Percentiles rank a stretch among this genome's conserved stretches.
Evolutionary conservation across 1,140 invertebrate genomes (phyloP).

Genomic region (Drosophila neocordata): DNA sequence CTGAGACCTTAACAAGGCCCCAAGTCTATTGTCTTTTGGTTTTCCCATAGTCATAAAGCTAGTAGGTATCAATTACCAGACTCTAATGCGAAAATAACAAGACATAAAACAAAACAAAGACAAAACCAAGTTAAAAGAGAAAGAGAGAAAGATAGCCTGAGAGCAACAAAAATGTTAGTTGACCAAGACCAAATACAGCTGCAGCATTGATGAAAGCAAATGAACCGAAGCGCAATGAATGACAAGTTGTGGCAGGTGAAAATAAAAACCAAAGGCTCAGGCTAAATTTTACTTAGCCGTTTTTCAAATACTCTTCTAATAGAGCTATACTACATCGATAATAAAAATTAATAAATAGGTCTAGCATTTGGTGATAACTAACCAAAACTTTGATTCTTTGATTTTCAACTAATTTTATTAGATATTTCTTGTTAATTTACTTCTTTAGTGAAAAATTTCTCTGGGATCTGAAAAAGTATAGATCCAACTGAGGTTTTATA

Average conservation of each 20-base stretch:
- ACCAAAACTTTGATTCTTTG: no score
- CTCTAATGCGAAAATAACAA: conserved; percentile 78
- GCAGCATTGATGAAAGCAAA: conserved; percentile 41
- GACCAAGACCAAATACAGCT: conserved; percentile 34
- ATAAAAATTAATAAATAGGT: no score
- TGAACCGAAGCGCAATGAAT: conserved; percentile 47
- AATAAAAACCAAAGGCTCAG: not conserved
- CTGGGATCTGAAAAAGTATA: no score
- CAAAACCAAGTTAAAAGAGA: conserved; percentile 19
- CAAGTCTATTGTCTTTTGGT: conserved; percentile 52
- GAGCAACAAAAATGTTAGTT: conserved; percentile 12
- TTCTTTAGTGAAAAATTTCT: no score
- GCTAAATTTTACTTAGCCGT: not conserved
- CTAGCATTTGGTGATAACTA: no score
- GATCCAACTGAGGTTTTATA: no score
- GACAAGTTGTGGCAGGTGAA: conserved; percentile 47
- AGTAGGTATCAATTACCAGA: conserved; percentile 75
- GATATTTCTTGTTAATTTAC: no score
- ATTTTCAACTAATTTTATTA: no score
- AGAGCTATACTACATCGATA: no score
- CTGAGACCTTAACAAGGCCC: conserved; percentile 13
- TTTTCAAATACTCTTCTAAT: not conserved
- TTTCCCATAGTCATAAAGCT: conserved; percentile 45
- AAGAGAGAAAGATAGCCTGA: not conserved
- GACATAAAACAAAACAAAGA: conserved; percentile 52